phyloP scores from a whole-genome alignment of 2,113 vertebrate species.

The Vicugna pacos region DNA sequence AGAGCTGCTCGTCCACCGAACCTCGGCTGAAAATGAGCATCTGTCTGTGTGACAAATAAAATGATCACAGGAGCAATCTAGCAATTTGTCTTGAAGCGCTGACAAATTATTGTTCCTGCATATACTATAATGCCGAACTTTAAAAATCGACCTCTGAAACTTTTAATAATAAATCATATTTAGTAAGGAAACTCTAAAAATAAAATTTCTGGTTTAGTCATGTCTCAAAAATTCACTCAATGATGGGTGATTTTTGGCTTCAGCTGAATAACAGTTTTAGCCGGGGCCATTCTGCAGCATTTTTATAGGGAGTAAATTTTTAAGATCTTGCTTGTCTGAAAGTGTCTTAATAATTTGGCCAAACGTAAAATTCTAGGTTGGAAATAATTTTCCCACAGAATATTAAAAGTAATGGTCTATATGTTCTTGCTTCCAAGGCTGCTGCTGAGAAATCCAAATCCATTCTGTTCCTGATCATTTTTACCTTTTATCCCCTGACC shows the following conservation, averaged over 20 bases:
- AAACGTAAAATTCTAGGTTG: not conserved
- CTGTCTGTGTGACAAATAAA: not conserved
- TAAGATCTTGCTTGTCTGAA: not conserved
- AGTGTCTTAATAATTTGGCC: not conserved
- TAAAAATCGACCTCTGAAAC: not conserved
- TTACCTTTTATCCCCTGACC: not conserved
- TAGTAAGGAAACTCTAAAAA: not conserved
- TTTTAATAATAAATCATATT: not conserved
- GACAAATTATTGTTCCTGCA: not conserved
- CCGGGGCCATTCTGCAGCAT: not conserved
- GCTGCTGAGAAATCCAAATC: not conserved
- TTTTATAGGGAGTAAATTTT: not conserved
- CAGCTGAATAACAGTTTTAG: not conserved
- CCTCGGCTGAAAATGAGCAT: not conserved
- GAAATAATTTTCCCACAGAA: not conserved
- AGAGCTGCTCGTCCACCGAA: not conserved
- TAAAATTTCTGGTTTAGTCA: not conserved
- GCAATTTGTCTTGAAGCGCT: not conserved
- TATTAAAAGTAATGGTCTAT: not conserved
- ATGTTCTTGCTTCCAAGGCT: not conserved
- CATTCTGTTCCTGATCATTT: not conserved
- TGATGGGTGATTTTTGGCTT: not conserved
- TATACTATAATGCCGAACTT: not conserved
- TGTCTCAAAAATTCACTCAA: not conserved
- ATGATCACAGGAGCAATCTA: not conserved